These are phyloP conservation scores for cat (Felis catus) DNA, from an alignment of 2,113 vertebrate genomes.

Conservation along the genomic window F.catus_Fca126_mat1.0 CM031419.1:140932001-140932500, in stretches of 20 bases:
- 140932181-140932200: not conserved
- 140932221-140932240: not conserved
- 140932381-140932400: not conserved
- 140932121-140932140: not conserved
- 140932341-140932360: not conserved
- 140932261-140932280: not conserved
- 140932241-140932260: not conserved
- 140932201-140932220: not conserved
- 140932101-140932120: not conserved
- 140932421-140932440: not conserved
- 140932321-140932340: not conserved
- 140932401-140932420: not conserved
- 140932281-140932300: not conserved
- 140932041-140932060: not conserved
- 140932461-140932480: not conserved
- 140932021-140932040: not conserved
- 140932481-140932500: not conserved
- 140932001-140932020: not conserved
- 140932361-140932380: not conserved
- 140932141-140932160: not conserved
- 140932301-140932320: not conserved
- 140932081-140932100: slow-evolving; percentile 19
- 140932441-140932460: not conserved
- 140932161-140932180: not conserved
- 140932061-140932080: not conserved